Conservation (phyloP, 2,113 vertebrate species). For the Montifringilla adamsi region DNA sequence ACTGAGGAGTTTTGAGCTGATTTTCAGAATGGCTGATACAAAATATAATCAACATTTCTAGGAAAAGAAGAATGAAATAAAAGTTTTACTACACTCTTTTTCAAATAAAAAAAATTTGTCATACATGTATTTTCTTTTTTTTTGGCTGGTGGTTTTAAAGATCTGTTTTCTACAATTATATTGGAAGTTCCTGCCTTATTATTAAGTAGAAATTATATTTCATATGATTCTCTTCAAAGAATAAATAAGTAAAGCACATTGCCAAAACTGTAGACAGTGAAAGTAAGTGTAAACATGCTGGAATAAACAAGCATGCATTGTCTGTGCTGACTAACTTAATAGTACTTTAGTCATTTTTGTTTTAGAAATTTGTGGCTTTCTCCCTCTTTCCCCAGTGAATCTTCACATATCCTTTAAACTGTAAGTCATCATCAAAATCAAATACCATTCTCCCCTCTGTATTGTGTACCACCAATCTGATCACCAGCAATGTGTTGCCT, state of each 20-base stretch:
- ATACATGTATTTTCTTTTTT: background rate
- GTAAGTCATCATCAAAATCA: background rate
- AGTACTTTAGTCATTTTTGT: background rate
- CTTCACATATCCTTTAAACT: background rate
- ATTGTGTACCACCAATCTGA: background rate
- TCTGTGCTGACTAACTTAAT: background rate
- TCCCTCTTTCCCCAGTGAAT: background rate
- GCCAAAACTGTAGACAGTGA: background rate
- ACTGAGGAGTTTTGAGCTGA: background rate
- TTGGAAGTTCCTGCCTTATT: background rate
- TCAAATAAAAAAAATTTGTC: background rate
- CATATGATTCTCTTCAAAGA: background rate
- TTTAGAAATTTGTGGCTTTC: background rate
- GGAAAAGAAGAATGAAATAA: background rate
- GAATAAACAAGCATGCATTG: background rate
- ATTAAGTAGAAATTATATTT: background rate
- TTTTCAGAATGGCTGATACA: background rate
- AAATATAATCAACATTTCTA: background rate
- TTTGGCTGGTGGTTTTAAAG: background rate
- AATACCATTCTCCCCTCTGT: background rate
- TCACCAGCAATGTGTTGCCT: background rate
- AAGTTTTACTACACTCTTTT: background rate
- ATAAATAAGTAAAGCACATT: background rate
- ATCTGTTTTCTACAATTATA: background rate
- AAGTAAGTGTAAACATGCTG: background rate